Base-by-base conservation (phyloP, 2,797 vertebrate species). In the Gymnodraco acuticeps region DNA sequence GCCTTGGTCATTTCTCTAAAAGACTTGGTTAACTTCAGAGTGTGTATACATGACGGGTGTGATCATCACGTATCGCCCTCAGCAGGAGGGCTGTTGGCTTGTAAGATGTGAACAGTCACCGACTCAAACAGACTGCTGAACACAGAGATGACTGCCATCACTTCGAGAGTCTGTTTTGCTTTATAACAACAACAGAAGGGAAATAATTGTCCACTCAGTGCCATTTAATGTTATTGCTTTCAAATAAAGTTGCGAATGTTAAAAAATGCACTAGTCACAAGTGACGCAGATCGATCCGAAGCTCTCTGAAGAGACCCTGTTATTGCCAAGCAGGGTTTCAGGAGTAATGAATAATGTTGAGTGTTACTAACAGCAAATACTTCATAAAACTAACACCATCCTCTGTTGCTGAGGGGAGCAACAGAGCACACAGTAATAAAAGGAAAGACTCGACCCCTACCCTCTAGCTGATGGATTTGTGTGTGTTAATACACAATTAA, bases 331-430 rank as follows among this genome's bases (percentile, higher is more conserved):
- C 64, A 75, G 78, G 52, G 86, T 88, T 90, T 89, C 86, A 86
- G 84, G 77, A 81, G 74, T 84, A 83, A 73, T 78, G 86, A 88
- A 81, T 83, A 77, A 86, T 87, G 89, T 64, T 66, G 68, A 92
- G 84, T 75, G 85, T 81, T 89, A 85, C 83, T 65, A 74, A 86
- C 85, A 89, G 77, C 86, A 91, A 91, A 92, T 85, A 89, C 85
- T 88, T 93, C 78, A 91, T 92, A 81, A 90, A 88, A 78, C 74
- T 65, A 87, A 89, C 89, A 84, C 75, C 81, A 84, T 88, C 86
- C 84, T 80, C 66, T 87, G 88, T 73, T 84, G 84, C 89, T 82
- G 59, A 83, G 89, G 82, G 89, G 71, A 80, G 83, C 58, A 84
- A 72, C 82, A 85, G 82, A 87, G 89, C 82, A 83, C 88, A 84